phyloP scores from a whole-genome alignment of 2,113 vertebrate genomes.

The Zosterops lateralis region DNA sequence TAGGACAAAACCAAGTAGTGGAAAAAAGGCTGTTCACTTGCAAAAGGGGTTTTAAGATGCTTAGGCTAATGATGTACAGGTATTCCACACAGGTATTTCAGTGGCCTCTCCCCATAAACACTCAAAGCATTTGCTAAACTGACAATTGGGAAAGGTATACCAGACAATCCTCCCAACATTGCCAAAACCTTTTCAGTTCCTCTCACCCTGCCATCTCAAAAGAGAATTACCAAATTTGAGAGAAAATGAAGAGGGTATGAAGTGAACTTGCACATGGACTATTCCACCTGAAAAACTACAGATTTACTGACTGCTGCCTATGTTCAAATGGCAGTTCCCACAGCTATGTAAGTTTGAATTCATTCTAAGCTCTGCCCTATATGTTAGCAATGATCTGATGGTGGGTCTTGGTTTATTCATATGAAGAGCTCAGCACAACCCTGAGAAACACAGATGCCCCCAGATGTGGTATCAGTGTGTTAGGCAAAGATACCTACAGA shows the following conservation, averaged over 20 bases:
- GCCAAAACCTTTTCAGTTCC: neutral
- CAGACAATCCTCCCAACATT: neutral
- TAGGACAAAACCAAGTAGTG: neutral
- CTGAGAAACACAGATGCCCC: neutral
- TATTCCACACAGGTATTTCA: neutral
- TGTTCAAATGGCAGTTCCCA: neutral
- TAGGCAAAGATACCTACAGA: neutral
- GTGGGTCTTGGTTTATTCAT: neutral
- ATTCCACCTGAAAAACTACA: neutral
- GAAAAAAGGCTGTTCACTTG: neutral
- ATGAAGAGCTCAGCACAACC: neutral
- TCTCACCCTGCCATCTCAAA: neutral
- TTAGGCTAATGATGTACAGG: neutral
- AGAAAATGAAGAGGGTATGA: neutral
- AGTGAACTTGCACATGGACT: neutral
- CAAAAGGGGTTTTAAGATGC: neutral
- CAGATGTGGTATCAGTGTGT: neutral
- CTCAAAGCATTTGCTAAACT: neutral
- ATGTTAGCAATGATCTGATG: neutral
- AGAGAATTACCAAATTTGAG: neutral
- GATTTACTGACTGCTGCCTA: neutral
- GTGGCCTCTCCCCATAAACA: neutral
- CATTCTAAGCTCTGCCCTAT: neutral
- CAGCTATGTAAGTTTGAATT: neutral
- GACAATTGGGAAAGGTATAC: neutral